phyloP scores from a whole-genome alignment of 2,113 vertebrate species.

The Heliornis fulica region DNA sequence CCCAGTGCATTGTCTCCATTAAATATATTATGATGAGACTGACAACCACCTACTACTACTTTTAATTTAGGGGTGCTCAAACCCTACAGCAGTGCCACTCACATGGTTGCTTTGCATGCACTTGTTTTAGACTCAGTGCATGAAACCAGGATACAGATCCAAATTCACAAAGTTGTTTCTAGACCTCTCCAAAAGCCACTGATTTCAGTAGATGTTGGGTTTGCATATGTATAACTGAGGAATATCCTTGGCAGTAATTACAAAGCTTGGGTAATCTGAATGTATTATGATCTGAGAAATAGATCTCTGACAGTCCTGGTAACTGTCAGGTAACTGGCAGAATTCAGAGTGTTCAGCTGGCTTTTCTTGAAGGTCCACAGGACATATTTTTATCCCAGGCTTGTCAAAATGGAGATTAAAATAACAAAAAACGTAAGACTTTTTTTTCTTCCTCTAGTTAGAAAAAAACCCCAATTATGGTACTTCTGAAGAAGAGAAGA shows the following conservation, averaged over 20 bases:
- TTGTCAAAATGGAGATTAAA: not conserved
- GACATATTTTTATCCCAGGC: not conserved
- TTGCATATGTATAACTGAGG: not conserved
- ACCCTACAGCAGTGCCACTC: not conserved
- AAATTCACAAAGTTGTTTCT: not conserved
- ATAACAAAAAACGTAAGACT: not conserved
- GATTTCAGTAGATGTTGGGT: not conserved
- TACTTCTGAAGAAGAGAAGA: not conserved
- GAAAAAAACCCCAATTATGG: not conserved
- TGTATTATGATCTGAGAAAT: not conserved
- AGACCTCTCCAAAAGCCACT: not conserved
- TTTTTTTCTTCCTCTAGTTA: no score
- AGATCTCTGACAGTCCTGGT: not conserved
- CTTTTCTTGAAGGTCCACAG: not conserved
- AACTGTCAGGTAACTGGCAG: rapidly evolving
- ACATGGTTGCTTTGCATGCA: not conserved
- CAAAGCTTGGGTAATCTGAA: not conserved
- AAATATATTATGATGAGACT: not conserved
- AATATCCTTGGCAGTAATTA: not conserved
- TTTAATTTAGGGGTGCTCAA: not conserved
- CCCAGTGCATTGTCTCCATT: not conserved
- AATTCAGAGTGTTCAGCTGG: not conserved
- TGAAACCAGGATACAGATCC: not conserved
- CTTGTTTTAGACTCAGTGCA: not conserved
- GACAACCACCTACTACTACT: not conserved